Percentiles rank a stretch among this genome's conserved stretches.
These are phyloP conservation scores for Actinia equina DNA, from an alignment of 64 coral and sea anemone genomes.

Conservation along the genomic window DNA sequence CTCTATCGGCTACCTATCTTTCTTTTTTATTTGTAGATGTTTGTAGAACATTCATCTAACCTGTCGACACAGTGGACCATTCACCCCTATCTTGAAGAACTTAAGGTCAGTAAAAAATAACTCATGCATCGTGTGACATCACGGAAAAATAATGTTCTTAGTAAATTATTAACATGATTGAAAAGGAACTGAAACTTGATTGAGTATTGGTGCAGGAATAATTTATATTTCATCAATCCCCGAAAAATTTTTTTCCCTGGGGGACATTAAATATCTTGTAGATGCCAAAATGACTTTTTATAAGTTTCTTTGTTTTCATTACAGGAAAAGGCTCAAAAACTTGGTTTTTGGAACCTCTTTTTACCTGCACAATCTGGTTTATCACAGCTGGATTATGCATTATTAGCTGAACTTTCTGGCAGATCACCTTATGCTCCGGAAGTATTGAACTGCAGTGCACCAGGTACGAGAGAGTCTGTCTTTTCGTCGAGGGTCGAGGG, in stretches of 20 bases:
- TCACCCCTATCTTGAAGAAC: conserved; percentile 70
- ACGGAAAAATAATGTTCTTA: no score
- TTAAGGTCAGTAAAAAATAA: conserved; percentile 56
- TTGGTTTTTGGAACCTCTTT: conserved; percentile 94
- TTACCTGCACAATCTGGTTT: conserved; percentile 82
- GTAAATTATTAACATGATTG: no score
- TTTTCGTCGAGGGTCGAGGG: no score
- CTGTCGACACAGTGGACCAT: conserved; percentile 54
- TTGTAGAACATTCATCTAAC: conserved; percentile 54
- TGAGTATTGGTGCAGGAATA: no score
- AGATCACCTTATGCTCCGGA: conserved; percentile 80
- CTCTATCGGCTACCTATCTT: no score
- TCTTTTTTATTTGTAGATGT: conserved; percentile 51
- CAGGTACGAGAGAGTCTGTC: no score
- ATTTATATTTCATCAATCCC: no score
- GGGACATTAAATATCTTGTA: no score
- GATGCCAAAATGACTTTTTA: no score
- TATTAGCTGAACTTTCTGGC: conserved; percentile 86
- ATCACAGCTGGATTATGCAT: conserved; percentile 86
- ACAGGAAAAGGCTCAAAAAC: conserved; percentile 50
- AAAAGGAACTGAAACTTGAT: no score
- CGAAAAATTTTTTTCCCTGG: no score
- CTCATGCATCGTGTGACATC: no score
- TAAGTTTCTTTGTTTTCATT: background rate
- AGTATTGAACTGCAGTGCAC: conserved; percentile 93